phyloP scores from a whole-genome alignment of 2,888 invertebrate genomes.

The Zaprionus bogoriensis region DNA sequence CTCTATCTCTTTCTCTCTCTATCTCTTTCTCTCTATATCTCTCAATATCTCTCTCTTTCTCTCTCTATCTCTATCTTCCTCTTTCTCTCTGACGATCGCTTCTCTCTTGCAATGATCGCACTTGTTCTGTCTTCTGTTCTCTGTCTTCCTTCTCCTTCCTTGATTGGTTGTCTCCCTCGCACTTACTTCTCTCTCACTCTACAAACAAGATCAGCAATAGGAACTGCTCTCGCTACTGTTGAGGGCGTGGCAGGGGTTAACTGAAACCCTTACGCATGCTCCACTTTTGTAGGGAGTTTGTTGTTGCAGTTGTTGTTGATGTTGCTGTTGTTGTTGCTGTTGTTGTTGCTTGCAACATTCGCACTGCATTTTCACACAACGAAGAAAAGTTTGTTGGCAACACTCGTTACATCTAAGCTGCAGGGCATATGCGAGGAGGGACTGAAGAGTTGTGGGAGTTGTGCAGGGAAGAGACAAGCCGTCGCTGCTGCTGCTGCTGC shows the following conservation, averaged over 20 bases:
- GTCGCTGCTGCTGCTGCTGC: slow-evolving; percentile 1
- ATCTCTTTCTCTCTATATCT: too few relatives aligned
- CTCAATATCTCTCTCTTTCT: background rate
- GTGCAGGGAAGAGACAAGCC: background rate
- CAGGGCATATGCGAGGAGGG: too few relatives aligned
- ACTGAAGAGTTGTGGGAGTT: too few relatives aligned
- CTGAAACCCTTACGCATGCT: slow-evolving; percentile 6
- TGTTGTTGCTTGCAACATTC: slow-evolving; percentile 16
- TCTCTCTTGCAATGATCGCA: background rate
- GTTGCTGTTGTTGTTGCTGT: background rate
- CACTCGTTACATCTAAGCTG: slow-evolving; percentile 34
- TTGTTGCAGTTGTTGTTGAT: background rate
- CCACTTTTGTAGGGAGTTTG: background rate
- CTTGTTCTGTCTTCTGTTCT: too few relatives aligned
- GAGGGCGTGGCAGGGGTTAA: background rate
- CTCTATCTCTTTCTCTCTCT: background rate
- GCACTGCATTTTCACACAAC: slow-evolving; percentile 17
- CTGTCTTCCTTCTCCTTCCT: background rate
- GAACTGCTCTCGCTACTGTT: too few relatives aligned
- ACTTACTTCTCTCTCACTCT: too few relatives aligned
- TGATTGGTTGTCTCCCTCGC: too few relatives aligned
- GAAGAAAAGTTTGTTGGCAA: slow-evolving; percentile 32
- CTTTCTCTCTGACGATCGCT: background rate
- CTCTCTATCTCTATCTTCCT: too few relatives aligned
- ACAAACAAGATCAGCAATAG: too few relatives aligned